Evolutionary conservation across 2,888 invertebrate species (phyloP), one percentile per base, ranked within the genome.

Genomic region (Drosophila emarginata): DNA sequence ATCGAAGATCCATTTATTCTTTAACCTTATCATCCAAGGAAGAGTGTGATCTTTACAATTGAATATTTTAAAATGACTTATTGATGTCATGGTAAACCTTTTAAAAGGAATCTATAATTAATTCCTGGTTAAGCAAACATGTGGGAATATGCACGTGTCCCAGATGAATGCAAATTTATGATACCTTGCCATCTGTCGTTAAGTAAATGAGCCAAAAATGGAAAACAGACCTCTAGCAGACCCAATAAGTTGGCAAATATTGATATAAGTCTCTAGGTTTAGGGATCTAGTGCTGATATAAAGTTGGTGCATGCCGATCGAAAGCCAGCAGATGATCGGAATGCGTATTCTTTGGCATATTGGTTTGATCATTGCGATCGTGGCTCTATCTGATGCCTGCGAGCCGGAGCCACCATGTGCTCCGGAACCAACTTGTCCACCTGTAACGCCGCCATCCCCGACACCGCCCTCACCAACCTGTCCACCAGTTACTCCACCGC

Each of bases 201-300:
- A 18, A 57, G 37, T 12, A 37, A 28, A 67, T 18, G 14, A 11
- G 37, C 67, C 52, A 53, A 67, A 67, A 45, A 67, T 32, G 32
- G 26, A 58, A 32, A 67, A 53, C 67, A 67, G 67, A 18, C 67
- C 67, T 58, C 40, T 5, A 28, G 36, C 14, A n/a, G 7, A 39
- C 14, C 5, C 14, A 5, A 14, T 14, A 39, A 39, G 39, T 39
- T n/a, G 39, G 58, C 39, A 59, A 67, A 67, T 67, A 67, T 67
- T 58, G 40, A 37, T 23, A 39, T 14, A 66, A 58, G 59, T n/a
- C 56, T 40, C 15, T 23, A 18, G 39, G 56, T 18, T 3, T 28
- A 62, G 53, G 15, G 6, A 11, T 14, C 12, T 21, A 9, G 32
- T 11, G 21, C n/a, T n/a, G 32, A 40, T 37, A 65, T 28, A 66